These are phyloP conservation scores for Osmerus mordax DNA, from an alignment of 2,113 vertebrate genomes.

Conservation along the genomic window DNA sequence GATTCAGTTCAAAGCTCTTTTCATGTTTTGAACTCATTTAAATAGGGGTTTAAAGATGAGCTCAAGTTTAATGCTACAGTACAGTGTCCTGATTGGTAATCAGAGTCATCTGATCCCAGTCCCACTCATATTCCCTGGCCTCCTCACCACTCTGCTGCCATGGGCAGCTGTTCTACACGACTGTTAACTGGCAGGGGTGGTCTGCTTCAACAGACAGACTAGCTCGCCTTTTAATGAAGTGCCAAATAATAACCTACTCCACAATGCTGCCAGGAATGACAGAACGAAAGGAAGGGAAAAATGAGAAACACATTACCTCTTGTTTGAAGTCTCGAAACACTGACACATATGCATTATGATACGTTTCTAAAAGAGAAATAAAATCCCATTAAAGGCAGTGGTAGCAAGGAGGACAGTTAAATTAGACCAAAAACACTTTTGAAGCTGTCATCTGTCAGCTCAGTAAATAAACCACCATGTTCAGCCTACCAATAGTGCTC, in stretches of 20 bases:
- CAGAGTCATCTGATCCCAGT: constrained; percentile 59
- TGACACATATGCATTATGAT: constrained; percentile 63
- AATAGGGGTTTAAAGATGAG: constrained; percentile 41
- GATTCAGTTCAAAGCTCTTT: constrained; percentile 63
- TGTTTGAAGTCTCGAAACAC: constrained; percentile 70
- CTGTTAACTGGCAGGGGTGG: constrained; percentile 75
- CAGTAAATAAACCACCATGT: constrained; percentile 48
- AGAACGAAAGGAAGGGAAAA: constrained; percentile 56
- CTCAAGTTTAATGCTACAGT: constrained; percentile 60
- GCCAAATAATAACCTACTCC: constrained; percentile 75
- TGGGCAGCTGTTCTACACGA: constrained; percentile 71
- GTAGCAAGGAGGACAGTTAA: constrained; percentile 49
- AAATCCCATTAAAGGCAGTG: constrained; percentile 41
- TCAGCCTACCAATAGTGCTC: constrained; percentile 63
- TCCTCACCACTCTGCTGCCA: constrained; percentile 57
- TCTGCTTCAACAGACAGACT: constrained; percentile 61
- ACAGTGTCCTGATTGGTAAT: constrained; percentile 54
- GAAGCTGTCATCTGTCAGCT: constrained; percentile 47
- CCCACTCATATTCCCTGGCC: constrained; percentile 36
- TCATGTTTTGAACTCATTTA: constrained; percentile 60
- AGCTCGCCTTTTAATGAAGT: constrained; percentile 76
- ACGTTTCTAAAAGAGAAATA: constrained; percentile 49
- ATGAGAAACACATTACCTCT: constrained; percentile 72
- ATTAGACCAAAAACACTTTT: constrained; percentile 61
- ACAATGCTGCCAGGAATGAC: constrained; percentile 71